Evolutionary conservation across 92 coral and sea anemone species (phyloP), one percentile per base, ranked within the genome.

Genomic region (Zoanthus sociatus): DNA sequence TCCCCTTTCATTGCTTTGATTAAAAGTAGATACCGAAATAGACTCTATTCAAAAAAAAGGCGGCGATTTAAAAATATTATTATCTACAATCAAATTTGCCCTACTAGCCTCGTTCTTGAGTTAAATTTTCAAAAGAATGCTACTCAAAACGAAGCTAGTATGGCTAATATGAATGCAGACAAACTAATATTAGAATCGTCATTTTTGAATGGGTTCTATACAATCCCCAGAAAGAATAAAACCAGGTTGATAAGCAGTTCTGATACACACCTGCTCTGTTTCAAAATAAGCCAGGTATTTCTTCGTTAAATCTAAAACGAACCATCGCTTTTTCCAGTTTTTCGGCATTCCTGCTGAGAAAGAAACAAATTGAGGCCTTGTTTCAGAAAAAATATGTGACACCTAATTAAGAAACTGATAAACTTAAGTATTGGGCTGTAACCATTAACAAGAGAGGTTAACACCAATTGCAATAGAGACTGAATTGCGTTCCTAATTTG

Each of bases 281-380:
- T 97, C 99, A 83, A 97, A 97, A 88, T 97, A 97, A 10, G 99
- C 99, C 78, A 97, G 88, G 84, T 88, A 97, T 48, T 90, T 94
- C 70, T 95, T 97, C 8, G 95, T 92, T 45, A 97, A 90, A 83
- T 97, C 99, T 32, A 97, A 91, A 15, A 92, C 96, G 83, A 97
- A 97, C 99, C 99, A 95, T 3, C 99, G 92, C 73, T 88, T 93
- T 72, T 94, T 89, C 99, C 99, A 97, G 84, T 87, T 97, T 83
- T 95, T 97, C 74, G 96, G 97, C 75, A 95, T 96, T 88, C 93
- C 99, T 97, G 51, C 6, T 84, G 71, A 2, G 55, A 20, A 53
- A 30, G 42, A 78, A 48, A 56, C 55, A 2, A 1, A 15, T 6
- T 11, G 4, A 3, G 7, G 6, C 12, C 7, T 63, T 61, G 18